phyloP scores from a whole-genome alignment of 2,113 vertebrate genomes.

The Microcebus murinus region DNA sequence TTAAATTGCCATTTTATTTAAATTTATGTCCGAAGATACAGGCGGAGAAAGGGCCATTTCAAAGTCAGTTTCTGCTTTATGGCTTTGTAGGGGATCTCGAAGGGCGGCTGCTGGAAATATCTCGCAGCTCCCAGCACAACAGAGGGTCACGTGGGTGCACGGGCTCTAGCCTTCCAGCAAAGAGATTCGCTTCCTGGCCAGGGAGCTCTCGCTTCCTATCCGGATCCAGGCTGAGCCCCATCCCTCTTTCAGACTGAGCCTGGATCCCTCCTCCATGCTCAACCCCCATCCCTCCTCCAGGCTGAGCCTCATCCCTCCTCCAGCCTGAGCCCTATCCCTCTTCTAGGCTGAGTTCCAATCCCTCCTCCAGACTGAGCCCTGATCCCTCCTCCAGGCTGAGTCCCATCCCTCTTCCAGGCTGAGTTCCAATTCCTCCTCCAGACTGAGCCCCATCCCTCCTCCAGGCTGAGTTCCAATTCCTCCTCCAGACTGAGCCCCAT shows the following conservation, averaged over 20 bases:
- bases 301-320: too few relatives aligned
- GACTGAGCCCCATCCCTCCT: too few relatives aligned
- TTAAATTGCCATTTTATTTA: slow-evolving; percentile 81
- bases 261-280: background rate
- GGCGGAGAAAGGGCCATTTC: slow-evolving; percentile 78
- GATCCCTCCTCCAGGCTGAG: too few relatives aligned
- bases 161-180: background rate
- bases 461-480: too few relatives aligned
- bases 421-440: too few relatives aligned
- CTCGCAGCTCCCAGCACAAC: background rate
- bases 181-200: rapidly evolving
- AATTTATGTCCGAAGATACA: slow-evolving; percentile 76
- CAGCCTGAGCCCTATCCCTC: too few relatives aligned
- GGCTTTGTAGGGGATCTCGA: slow-evolving; percentile 30
- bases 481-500: background rate
- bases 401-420: too few relatives aligned
- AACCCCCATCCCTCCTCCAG: background rate
- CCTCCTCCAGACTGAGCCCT: too few relatives aligned
- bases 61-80: slow-evolving; percentile 78
- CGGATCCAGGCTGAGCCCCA: background rate
- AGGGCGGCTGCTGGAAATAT: slow-evolving; percentile 43
- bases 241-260: background rate
- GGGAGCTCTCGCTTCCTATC: background rate
- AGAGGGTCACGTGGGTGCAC: background rate
- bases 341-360: too few relatives aligned